These are phyloP conservation scores for Poeciliopsis prolifica DNA, from an alignment of 2,113 vertebrate species.

Conservation along the genomic window DNA sequence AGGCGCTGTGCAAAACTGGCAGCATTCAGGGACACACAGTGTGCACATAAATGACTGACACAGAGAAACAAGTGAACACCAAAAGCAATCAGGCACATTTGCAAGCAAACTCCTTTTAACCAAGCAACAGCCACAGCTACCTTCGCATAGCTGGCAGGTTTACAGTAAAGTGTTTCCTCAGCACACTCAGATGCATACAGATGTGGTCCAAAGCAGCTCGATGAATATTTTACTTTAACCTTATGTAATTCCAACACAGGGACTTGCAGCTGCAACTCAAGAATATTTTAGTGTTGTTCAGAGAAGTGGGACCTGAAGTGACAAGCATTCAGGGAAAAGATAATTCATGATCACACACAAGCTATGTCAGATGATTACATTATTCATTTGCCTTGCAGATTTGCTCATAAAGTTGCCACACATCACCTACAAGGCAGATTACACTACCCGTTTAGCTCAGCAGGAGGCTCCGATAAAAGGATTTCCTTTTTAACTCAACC, in stretches of 20 bases:
- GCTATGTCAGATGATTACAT: slow-evolving; percentile 51
- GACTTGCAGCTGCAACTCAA: slow-evolving; percentile 49
- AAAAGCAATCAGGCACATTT: slow-evolving; percentile 55
- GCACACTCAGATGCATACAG: slow-evolving; percentile 69
- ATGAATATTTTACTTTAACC: slow-evolving; percentile 78
- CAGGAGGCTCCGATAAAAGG: slow-evolving; percentile 22
- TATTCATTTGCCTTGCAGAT: slow-evolving; percentile 52
- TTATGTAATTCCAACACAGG: slow-evolving; percentile 67
- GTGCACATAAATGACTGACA: slow-evolving; percentile 7
- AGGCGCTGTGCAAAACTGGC: not conserved
- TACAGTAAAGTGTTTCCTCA: slow-evolving; percentile 72
- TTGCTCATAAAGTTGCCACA: slow-evolving; percentile 35
- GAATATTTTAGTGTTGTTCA: slow-evolving; percentile 46
- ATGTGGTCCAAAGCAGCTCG: slow-evolving; percentile 62
- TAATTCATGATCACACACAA: slow-evolving; percentile 58
- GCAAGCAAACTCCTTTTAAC: slow-evolving; percentile 42
- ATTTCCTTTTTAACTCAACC: slow-evolving; percentile 23
- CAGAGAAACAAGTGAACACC: slow-evolving; percentile 13
- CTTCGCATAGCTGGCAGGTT: slow-evolving; percentile 61
- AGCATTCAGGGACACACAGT: slow-evolving; percentile 11
- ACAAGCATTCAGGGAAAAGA: slow-evolving; percentile 56
- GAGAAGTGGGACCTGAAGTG: slow-evolving; percentile 36
- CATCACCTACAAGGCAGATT: slow-evolving; percentile 25
- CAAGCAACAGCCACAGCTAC: slow-evolving; percentile 35
- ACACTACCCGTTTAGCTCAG: slow-evolving; percentile 11